These are phyloP conservation scores for Muschampia plurimacula DNA, from an alignment of 2,888 invertebrate genomes.

Conservation along the genomic window DNA sequence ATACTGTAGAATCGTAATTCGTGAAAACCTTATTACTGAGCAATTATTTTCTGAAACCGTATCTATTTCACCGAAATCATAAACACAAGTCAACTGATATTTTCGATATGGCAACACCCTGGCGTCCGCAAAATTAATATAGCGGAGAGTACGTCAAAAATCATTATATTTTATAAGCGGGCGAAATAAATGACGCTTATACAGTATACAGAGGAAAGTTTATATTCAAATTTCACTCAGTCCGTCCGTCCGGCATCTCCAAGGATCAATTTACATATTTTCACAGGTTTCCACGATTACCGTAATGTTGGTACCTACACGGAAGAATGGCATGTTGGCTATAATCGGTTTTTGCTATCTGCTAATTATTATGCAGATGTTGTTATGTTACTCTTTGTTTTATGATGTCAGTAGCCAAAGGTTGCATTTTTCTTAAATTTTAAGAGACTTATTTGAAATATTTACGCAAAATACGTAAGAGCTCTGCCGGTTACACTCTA, in stretches of 20 bases:
- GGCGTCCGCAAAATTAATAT: conserved; percentile 76
- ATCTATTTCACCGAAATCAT: conserved; percentile 18
- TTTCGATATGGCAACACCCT: conserved; percentile 71
- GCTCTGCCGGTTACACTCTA: too few relatives aligned
- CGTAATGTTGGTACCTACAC: conserved; percentile 59
- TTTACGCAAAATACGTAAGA: too few relatives aligned
- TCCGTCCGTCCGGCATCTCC: conserved; percentile 81
- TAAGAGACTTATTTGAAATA: too few relatives aligned
- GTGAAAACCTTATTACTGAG: conserved; percentile 33
- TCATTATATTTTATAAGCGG: conserved; percentile 84
- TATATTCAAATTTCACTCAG: conserved; percentile 83
- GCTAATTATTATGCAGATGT: conserved; percentile 27
- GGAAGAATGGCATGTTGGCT: conserved; percentile 22
- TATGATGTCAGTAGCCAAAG: background rate
- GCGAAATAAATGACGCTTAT: conserved; percentile 83
- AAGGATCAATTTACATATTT: conserved; percentile 85
- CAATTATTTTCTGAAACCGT: conserved; percentile 31
- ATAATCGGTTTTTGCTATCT: conserved; percentile 34
- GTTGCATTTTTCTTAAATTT: too few relatives aligned
- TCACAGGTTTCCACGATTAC: conserved; percentile 80
- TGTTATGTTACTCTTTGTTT: background rate
- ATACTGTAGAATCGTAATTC: background rate
- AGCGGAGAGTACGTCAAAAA: conserved; percentile 80
- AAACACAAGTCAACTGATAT: conserved; percentile 49
- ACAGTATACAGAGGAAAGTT: conserved; percentile 76